Evolutionary conservation across 2,113 vertebrate species (phyloP), one percentile per base, ranked within the genome.

Genomic region (Sphaerodactylus townsendi): DNA sequence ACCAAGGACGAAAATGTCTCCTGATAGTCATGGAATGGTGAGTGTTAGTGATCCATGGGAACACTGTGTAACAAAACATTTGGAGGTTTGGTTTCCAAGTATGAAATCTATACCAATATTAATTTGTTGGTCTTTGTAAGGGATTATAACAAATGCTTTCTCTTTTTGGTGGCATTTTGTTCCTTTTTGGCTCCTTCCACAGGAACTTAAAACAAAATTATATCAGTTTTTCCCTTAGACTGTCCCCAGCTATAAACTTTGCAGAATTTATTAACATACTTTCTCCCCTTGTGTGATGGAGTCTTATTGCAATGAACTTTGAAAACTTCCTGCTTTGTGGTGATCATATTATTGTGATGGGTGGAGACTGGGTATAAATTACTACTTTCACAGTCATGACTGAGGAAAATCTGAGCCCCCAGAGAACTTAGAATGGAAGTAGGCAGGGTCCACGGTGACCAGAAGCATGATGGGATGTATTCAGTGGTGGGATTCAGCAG

Each of bases 1-100:
- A 99, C 73, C 98, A 99, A 70, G 92, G 96, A 10, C 96, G 95
- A 85, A 99, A 99, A 89, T 99, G 98, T 91, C 96, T 99, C 81
- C 98, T 99, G 83, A 99, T 99, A 25, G 97, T 99, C 89, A 99
- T 99, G 99, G 99, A 99, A 91, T 99, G 98, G 99, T 99, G 83
- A 96, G 97, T 79, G 4, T 80, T 19, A 37, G 39, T 53, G 50
- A 30, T 7, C 59, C 1, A 0, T 84, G 64, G 17, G 1, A 5
- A 0, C 37, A 4, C 37, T 77, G 33, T 59, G 17, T 23, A 10
- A 9, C 5, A 62, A 59, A 59, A 41, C 35, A 30, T 28, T 53
- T 62, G 33, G 35, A 28, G 35, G 2, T 5, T 23, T 56, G 23
- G 37, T 23, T 25, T 33, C 9, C 53, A 77, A 37, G 74, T 8